Conservation (phyloP, 2,797 vertebrate species). For the Ispidina lecontei region DNA sequence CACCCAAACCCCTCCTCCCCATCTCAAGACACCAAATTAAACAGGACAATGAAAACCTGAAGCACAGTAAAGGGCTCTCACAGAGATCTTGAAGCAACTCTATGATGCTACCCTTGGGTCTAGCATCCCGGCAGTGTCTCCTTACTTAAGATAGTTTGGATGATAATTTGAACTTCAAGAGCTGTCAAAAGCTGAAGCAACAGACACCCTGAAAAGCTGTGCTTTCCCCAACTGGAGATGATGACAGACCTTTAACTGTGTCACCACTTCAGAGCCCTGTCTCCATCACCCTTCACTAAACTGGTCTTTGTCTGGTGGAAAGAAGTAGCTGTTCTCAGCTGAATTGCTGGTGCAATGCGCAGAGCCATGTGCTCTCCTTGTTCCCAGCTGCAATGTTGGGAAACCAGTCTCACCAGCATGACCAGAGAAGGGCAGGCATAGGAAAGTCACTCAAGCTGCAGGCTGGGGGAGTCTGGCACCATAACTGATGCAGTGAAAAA, state of each 20-base stretch:
- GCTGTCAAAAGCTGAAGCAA: neutral
- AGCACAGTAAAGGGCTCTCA: neutral
- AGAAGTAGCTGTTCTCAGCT: neutral
- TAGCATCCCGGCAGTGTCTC: fast-evolving
- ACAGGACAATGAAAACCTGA: neutral
- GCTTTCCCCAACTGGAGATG: neutral
- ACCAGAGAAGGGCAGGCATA: neutral
- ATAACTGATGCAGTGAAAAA: neutral
- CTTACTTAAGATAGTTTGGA: neutral
- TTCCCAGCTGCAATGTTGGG: neutral
- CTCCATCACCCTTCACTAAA: neutral
- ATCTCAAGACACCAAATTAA: neutral
- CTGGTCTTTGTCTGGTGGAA: neutral
- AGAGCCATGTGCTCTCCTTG: neutral
- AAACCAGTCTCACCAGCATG: neutral
- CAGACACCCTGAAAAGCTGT: neutral
- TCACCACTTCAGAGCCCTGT: neutral
- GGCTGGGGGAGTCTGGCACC: neutral
- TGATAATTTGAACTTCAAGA: constrained; percentile 22
- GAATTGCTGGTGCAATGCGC: neutral
- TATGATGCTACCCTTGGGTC: neutral
- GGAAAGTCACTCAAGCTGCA: neutral
- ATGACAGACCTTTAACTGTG: neutral
- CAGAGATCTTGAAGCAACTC: neutral
- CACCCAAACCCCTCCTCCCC: neutral